These are phyloP conservation scores for Eulithis prunata DNA, from an alignment of 2,888 invertebrate species.

Conservation along the genomic window DNA sequence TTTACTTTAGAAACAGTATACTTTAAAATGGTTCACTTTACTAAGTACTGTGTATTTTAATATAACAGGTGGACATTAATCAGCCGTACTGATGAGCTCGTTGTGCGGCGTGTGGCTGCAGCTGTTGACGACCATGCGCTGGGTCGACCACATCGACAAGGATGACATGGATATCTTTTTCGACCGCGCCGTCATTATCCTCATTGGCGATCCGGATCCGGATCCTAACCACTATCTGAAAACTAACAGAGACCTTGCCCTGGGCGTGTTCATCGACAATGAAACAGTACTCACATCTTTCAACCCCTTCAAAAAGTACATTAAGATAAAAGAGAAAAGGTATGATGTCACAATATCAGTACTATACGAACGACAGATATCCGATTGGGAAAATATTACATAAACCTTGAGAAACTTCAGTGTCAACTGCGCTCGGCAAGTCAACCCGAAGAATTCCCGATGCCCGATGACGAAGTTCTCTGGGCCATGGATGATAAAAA, in stretches of 20 bases:
- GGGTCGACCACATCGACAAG: slow-evolving; percentile 23
- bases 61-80: slow-evolving; percentile 5
- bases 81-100: neutral
- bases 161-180: slow-evolving; percentile 24
- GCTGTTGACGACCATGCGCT: slow-evolving; percentile 16
- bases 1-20: too few species aligned
- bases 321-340: neutral
- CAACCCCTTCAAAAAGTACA: slow-evolving; percentile 25
- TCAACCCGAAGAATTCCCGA: too few species aligned
- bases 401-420: slow-evolving; percentile 6
- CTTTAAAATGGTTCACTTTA: too few species aligned
- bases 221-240: neutral
- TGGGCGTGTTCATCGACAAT: slow-evolving; percentile 20
- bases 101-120: neutral
- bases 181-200: slow-evolving; percentile 24
- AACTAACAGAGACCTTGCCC: slow-evolving; percentile 5
- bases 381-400: neutral
- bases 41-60: too few species aligned
- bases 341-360: slow-evolving; percentile 4
- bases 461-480: neutral
- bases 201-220: neutral
- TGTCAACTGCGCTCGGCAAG: slow-evolving; percentile 22
- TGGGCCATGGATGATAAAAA: slow-evolving; percentile 11
- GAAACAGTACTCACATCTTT: slow-evolving; percentile 23
- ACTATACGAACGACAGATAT: slow-evolving; percentile 1